Percentiles rank a stretch among this genome's conserved stretches.
Evolutionary conservation across 2,797 vertebrate species (phyloP).

Genomic region (Nannoperca australis): DNA sequence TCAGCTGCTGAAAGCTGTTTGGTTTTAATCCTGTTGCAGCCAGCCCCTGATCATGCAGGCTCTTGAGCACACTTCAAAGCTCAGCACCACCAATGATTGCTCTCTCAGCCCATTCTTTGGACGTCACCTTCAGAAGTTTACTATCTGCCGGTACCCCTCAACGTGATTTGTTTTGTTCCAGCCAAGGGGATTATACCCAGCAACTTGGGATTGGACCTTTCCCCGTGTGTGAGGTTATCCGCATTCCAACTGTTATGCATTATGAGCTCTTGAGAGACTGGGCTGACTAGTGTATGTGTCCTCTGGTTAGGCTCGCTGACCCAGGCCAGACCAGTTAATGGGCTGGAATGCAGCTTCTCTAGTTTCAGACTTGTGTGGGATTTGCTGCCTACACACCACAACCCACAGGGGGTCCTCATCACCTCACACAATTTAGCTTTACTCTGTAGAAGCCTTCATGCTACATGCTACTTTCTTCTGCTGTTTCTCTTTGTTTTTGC

Average conservation of each 20-base stretch:
- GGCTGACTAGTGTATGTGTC: slow-evolving; percentile 51
- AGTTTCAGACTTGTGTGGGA: slow-evolving; percentile 57
- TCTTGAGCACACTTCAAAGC: slow-evolving; percentile 80
- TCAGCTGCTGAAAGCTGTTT: slow-evolving; percentile 73
- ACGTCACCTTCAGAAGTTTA: slow-evolving; percentile 76
- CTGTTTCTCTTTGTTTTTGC: slow-evolving; percentile 69
- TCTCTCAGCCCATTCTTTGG: slow-evolving; percentile 71
- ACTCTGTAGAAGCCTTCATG: slow-evolving; percentile 63
- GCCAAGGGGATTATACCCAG: slow-evolving; percentile 70
- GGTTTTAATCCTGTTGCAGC: slow-evolving; percentile 76
- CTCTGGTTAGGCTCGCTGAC: slow-evolving; percentile 70
- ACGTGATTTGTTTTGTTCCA: slow-evolving; percentile 79
- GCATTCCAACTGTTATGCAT: slow-evolving; percentile 68
- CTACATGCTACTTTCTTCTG: slow-evolving; percentile 58
- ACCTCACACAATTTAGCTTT: slow-evolving; percentile 56
- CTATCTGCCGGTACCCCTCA: slow-evolving; percentile 61
- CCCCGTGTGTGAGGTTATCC: slow-evolving; percentile 78
- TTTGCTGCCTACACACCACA: slow-evolving; percentile 59
- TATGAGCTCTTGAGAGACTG: slow-evolving; percentile 59
- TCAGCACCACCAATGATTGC: slow-evolving; percentile 56
- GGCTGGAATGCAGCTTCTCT: slow-evolving; percentile 59
- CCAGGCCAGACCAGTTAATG: slow-evolving; percentile 72
- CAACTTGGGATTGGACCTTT: slow-evolving; percentile 71
- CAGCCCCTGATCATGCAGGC: slow-evolving; percentile 68
- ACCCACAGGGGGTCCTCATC: slow-evolving; percentile 69